Evolutionary conservation across 2,113 vertebrate genomes (phyloP), one percentile per base, ranked within the genome.

Genomic region (Rhipidura dahli): DNA sequence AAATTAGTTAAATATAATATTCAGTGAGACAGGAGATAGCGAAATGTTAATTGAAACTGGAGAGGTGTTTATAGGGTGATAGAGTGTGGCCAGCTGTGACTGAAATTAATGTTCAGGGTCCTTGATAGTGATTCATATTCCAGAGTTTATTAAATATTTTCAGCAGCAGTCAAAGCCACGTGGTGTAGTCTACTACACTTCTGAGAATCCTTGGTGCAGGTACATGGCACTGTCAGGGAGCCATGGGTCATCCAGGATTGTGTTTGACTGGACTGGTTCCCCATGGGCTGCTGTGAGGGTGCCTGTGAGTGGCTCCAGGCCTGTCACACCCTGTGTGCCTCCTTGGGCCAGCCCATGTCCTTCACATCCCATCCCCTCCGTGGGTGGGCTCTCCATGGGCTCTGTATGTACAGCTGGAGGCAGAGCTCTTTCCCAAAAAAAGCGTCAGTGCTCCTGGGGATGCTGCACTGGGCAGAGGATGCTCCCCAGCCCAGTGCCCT

Each of bases 1-100:
- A 98, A 98, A 98, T 98, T 98, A 98, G 97, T 98, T 98, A 98
- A 98, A 98, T 98, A 98, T 97, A 98, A 98, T 98, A 98, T 98
- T 97, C 98, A 90, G 93, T 19, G 68, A 98, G 97, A 98, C 96
- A 98, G 97, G 94, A 98, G 97, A 98, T 97, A 97, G 97, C 95
- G 75, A 96, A 96, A 98, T 97, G 97, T 97, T 98, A 98, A 98
- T 98, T 98, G 98, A 98, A 98, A 98, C 94, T 97, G 91, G 96
- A 98, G 97, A 97, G 96, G 98, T 98, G 97, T 98, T 98, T 98
- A 98, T 97, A 96, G 97, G 97, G 97, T 97, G 98, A 97, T 96
- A 96, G 21, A 87, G 95, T 95, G 97, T 97, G 97, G 96, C 97
- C 97, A 97, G 87, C 98, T 97, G 98, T 98, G 98, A 98, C 97